Evolutionary conservation across 2,113 vertebrate genomes (phyloP), one percentile per base, ranked within the genome.

Genomic region (Solea solea): DNA sequence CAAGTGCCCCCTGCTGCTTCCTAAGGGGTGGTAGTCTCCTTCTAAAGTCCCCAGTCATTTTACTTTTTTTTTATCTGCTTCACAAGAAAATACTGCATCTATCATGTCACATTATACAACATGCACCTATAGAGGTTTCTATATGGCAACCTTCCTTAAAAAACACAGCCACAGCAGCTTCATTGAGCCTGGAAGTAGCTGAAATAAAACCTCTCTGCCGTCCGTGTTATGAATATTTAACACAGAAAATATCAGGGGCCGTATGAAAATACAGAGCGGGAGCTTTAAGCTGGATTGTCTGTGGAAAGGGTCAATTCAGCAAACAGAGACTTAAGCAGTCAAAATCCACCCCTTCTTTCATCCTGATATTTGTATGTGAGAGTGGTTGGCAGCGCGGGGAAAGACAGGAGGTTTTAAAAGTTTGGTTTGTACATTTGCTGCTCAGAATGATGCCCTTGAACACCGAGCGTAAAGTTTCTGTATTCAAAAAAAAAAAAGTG

Each of bases 221-320:
- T 82, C 64, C 84, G 58, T 73, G 66, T 74, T 68, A 44, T 58
- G 46, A 80, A 85, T 75, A 72, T 34, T 69, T 60, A 39, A 61
- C 51, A 64, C 66, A 64, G 5, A 64, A 68, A 78, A 76, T 8
- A 75, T 62, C 61, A 55, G 49, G 64, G 58, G 46, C 48, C 72
- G 79, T 66, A 15, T 62, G 55, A 73, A 74, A 84, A 67, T 42
- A 63, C 61, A 86, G 73, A 39, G 76, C 78, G 84, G 81, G 72
- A 69, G 68, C 15, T 80, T 76, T 91, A 82, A 86, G 90, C 80
- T 82, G 83, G 83, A 83, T 85, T 88, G 80, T 88, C 73, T 83
- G 69, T 72, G 67, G 61, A 85, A 88, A 83, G 55, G 64, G 65
- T 72, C 71, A 75, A 83, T 75, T 76, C 86, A 86, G 86, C 81